Percentiles rank a stretch among this genome's conserved stretches.
phyloP scores from a whole-genome alignment of 2,113 vertebrate genomes.

The Gymnogyps californianus region DNA sequence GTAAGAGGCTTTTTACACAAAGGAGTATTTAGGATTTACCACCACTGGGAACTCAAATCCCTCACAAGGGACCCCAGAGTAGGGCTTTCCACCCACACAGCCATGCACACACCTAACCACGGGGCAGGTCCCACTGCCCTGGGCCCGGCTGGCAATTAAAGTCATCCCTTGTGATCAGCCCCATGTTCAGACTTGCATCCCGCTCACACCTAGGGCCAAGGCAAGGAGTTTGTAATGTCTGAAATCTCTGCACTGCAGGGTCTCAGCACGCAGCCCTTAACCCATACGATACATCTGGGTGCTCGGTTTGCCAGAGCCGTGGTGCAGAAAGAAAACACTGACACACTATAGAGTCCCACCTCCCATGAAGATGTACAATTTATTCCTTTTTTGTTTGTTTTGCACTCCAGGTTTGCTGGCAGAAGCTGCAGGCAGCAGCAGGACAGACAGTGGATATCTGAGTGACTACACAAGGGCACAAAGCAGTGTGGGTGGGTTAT shows the following conservation, averaged over 20 bases:
- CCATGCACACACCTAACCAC: not conserved
- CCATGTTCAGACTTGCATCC: not conserved
- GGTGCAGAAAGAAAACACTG: not conserved
- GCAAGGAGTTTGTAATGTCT: not conserved
- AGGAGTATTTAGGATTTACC: not conserved
- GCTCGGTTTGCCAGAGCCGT: not conserved
- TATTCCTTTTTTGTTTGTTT: not conserved
- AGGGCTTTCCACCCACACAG: not conserved
- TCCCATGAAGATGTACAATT: not conserved
- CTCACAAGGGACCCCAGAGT: not conserved
- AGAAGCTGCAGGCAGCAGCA: not conserved
- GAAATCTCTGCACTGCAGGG: not conserved
- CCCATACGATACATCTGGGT: rapidly evolving
- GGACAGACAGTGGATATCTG: not conserved
- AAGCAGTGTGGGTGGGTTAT: not conserved
- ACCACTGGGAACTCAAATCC: not conserved
- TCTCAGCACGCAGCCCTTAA: not conserved
- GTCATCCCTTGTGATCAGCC: not conserved
- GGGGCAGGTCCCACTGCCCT: not conserved
- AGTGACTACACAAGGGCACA: not conserved
- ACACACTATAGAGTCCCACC: not conserved
- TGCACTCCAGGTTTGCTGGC: not conserved
- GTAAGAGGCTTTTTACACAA: constrained; percentile 8
- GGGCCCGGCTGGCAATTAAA: not conserved
- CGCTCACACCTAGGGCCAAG: rapidly evolving